A percentile compares a stretch with the other conserved stretches of the same genome.
Conservation (phyloP, 2,113 vertebrate genomes). For the Setophaga coronata region DNA sequence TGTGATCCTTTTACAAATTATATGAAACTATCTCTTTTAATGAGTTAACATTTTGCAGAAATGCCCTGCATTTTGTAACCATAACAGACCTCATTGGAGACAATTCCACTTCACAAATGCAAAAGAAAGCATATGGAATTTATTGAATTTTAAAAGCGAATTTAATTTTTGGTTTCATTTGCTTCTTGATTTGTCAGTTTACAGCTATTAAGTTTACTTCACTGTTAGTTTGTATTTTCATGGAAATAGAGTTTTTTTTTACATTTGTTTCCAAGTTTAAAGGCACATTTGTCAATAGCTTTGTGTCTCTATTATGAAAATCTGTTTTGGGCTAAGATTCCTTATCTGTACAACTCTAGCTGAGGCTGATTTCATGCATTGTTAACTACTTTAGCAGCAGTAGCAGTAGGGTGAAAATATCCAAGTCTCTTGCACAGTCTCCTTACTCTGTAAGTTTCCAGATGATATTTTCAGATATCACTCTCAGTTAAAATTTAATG, state of each 20-base stretch:
- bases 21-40: neutral
- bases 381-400: neutral
- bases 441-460: neutral
- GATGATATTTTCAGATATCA: neutral
- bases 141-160: neutral
- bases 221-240: neutral
- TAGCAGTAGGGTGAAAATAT: neutral
- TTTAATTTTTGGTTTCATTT: neutral
- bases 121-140: neutral
- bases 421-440: neutral
- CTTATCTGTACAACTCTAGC: neutral
- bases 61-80: neutral
- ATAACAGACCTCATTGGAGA: constrained; percentile 37
- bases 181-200: neutral
- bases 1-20: neutral
- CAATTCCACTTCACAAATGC: constrained; percentile 8
- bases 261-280: neutral
- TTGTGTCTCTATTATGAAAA: neutral
- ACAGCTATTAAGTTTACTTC: neutral
- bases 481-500: neutral
- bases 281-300: neutral
- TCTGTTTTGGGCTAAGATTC: neutral
- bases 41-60: constrained; percentile 36
- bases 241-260: neutral
- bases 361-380: constrained; percentile 22